phyloP scores from a whole-genome alignment of 2,797 vertebrate species.

The Tiaroga cobitis region DNA sequence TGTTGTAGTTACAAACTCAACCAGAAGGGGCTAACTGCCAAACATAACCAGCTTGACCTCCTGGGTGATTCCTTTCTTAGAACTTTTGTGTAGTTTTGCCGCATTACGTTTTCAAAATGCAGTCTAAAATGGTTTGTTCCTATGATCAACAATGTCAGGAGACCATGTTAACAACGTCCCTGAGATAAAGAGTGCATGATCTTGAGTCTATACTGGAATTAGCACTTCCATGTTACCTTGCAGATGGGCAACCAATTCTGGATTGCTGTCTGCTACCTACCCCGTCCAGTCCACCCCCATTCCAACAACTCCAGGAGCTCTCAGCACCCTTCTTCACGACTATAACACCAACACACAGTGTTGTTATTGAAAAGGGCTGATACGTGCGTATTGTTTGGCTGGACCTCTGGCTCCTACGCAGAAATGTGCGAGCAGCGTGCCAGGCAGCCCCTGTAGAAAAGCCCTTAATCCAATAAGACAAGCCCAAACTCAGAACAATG shows the following conservation, averaged over 20 bases:
- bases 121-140: not conserved
- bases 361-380: constrained; percentile 26
- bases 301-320: constrained; percentile 17
- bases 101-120: not conserved
- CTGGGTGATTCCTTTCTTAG: not conserved
- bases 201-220: not conserved
- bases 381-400: constrained; percentile 19
- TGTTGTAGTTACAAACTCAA: not conserved
- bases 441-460: constrained; percentile 40
- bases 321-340: constrained; percentile 22
- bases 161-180: not conserved
- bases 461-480: constrained; percentile 45
- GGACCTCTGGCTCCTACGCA: constrained; percentile 28
- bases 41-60: not conserved
- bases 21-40: not conserved
- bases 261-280: not conserved
- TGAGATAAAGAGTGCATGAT: not conserved
- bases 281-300: constrained; percentile 12
- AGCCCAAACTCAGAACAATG: constrained; percentile 44
- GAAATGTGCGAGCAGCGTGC: constrained; percentile 16
- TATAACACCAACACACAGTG: constrained; percentile 15
- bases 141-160: not conserved
- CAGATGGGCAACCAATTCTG: not conserved
- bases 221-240: not conserved
- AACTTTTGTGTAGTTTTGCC: not conserved